Evolutionary conservation across 2,797 vertebrate species (phyloP), one percentile per base, ranked within the genome.

Genomic region (Takifugu ocellatus): DNA sequence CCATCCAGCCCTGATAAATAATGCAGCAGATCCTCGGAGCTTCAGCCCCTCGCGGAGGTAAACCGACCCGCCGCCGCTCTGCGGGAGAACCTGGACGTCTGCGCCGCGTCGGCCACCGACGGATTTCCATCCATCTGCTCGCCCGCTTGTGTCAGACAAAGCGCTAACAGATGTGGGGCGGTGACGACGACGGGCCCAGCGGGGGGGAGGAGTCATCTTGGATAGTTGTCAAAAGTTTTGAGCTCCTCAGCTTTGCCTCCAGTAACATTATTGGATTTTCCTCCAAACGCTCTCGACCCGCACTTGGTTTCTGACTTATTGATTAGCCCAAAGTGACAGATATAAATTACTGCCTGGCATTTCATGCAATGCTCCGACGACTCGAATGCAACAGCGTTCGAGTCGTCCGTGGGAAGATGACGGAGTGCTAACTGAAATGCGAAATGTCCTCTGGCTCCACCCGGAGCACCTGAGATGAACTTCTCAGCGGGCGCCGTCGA

Each of bases 251-350:
- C 70, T 64, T 74, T 17, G 72, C 78, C 74, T 77, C 39, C 51
- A 73, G 74, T 66, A 79, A 59, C 50, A 26, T 64, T 73, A 79
- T 75, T 73, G 66, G 33, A 74, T 84, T 87, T 83, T 86, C 84
- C 81, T 76, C 56, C 69, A 64, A 84, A 76, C 66, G 57, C 61
- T 67, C 73, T 60, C 49, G 54, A 53, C 71, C 61, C 75, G 71
- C 66, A 29, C 29, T 61, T 78, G 65, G 52, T 73, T 78, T 73
- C 78, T 83, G 54, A 81, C 84, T 75, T 79, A 85, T 83, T 81
- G 70, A 78, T 83, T 61, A 31, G 46, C 66, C 66, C 67, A 54
- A 43, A 26, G 60, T 63, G 61, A 77, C 78, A 77, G 62, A 77
- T 76, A 77, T 77, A 66, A 73, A 81, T 79, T 63, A 60, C 46